Base-by-base conservation (phyloP, 2,888 invertebrate genomes). In the Dicranocentrus wangi region DNA sequence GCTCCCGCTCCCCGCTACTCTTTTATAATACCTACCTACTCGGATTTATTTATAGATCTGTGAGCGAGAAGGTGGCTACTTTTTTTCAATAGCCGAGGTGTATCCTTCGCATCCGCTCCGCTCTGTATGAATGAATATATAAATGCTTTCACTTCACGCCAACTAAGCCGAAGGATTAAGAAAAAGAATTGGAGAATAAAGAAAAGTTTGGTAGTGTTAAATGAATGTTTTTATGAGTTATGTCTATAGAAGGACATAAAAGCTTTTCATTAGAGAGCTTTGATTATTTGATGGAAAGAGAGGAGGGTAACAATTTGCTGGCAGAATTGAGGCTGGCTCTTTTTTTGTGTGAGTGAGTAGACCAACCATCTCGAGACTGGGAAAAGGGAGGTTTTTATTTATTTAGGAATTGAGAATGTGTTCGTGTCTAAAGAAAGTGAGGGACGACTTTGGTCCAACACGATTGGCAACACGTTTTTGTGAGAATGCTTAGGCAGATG, bases 191-290 rank as follows among this genome's bases (percentile, higher is more conserved):
- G 47, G 25, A 60, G 53, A 58, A 47, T 43, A 61, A 47, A 42
- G 43, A 60, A 61, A 61, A 71, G 43, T 61, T 60, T 61, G 43
- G 43, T 28, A 25, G 15, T 19, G 25, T 17, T 47, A 58, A 75
- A 53, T 75, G 66, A 75, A 66, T 39, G 65, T 55, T 75, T 73
- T 65, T 75, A 66, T 75, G 66, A 75, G 61, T 61, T 61, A 71
- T 61, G 60, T 58, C 60, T 60, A 55, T 43, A 23, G 43, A 1
- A 42, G 53, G 3, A 58, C 66, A 66, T 75, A 75, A 60, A 66
- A 66, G 75, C 55, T 66, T 75, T 75, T 66, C 75, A 75, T 75
- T 66, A 75, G 58, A 10, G 25, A 42, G 39, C 55, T 65, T 66
- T 75, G 75, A 75, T 75, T 75, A 66, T 58, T 66, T 75, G 65